Percentiles rank a stretch among this genome's conserved stretches.
These are phyloP conservation scores for Drosophila subpulchrella DNA, from an alignment of 1,140 invertebrate genomes.

Conservation along the genomic window DNA sequence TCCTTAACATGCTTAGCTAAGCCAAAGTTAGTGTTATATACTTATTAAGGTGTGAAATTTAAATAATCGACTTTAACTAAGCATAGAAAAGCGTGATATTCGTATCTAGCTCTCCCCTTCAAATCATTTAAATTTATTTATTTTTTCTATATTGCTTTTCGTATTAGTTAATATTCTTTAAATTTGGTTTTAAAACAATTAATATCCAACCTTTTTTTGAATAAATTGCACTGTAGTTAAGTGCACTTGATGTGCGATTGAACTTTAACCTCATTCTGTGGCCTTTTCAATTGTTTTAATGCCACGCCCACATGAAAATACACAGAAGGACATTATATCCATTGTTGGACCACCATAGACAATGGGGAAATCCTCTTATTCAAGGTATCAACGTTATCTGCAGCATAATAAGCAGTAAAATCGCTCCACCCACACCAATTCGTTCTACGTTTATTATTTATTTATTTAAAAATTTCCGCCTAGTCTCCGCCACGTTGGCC, in stretches of 20 bases:
- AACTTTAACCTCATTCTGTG: not conserved
- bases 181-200: not conserved
- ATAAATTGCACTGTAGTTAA: not conserved
- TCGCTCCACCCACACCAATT: constrained; percentile 5
- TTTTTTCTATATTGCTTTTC: too few species aligned
- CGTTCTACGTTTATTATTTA: constrained; percentile 72
- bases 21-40: not conserved
- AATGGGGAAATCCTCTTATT: constrained; percentile 28
- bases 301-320: not conserved
- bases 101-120: too few species aligned
- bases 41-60: not conserved
- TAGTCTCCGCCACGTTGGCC: constrained; percentile 32
- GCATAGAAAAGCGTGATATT: not conserved
- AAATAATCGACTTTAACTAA: not conserved
- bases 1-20: not conserved
- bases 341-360: constrained; percentile 12
- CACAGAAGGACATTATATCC: not conserved
- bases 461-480: constrained; percentile 77
- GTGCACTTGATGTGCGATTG: constrained; percentile 2
- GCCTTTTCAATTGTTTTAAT: constrained; percentile 9
- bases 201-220: not conserved
- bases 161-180: too few species aligned
- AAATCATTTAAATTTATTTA: too few species aligned
- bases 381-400: constrained; percentile 38
- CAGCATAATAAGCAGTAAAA: constrained; percentile 42